These are phyloP conservation scores for Neoarius graeffei DNA, from an alignment of 2,113 vertebrate species.

Conservation along the genomic window DNA sequence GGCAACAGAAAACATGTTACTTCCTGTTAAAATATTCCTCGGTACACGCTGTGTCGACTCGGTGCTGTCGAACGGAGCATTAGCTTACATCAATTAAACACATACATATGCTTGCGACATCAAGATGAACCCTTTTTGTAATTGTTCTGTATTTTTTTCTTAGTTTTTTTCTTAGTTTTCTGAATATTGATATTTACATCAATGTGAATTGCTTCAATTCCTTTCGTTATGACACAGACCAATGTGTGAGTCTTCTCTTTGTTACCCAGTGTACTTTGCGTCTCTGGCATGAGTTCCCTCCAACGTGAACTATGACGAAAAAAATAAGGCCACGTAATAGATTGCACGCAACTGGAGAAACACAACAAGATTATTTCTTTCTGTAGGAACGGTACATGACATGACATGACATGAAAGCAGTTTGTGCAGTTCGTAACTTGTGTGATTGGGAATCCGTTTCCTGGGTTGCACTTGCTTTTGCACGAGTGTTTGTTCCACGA, in stretches of 20 bases:
- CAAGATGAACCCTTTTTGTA: constrained; percentile 5
- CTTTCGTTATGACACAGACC: not conserved
- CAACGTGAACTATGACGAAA: constrained; percentile 31
- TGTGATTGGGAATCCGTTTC: not conserved
- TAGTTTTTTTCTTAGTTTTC: not conserved
- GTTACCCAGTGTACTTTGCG: not conserved
- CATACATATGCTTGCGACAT: not conserved
- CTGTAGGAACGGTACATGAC: not conserved
- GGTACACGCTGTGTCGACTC: not conserved
- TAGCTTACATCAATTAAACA: constrained; percentile 21
- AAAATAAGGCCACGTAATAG: constrained; percentile 59
- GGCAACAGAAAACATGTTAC: not conserved
- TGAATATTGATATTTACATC: constrained; percentile 4
- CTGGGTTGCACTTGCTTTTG: not conserved
- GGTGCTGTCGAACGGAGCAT: not conserved
- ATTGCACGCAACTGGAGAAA: constrained; percentile 49
- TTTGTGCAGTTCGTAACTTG: not conserved
- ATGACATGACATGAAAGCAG: not conserved
- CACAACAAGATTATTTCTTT: not conserved
- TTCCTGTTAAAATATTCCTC: not conserved
- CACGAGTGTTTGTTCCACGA: not conserved
- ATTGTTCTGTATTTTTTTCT: not conserved
- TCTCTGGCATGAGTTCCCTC: not conserved
- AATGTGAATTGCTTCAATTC: not conserved
- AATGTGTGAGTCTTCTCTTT: not conserved